Evolutionary conservation across 2,113 vertebrate genomes (phyloP).

Genomic region (Aptenodytes forsteri): DNA sequence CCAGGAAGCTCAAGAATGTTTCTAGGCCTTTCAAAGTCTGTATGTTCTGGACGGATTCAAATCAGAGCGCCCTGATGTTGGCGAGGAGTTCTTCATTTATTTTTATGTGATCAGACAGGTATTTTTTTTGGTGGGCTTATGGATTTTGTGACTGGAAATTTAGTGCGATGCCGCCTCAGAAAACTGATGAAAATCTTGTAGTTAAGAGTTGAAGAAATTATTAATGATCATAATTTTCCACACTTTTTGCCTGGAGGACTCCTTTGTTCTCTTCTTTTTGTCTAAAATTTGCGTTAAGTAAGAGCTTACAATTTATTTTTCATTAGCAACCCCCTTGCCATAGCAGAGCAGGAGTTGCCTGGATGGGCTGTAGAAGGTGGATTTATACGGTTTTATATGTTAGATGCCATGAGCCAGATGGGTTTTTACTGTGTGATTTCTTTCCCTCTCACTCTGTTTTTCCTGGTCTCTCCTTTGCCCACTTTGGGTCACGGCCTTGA

Average conservation of each 20-base stretch:
- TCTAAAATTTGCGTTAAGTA: constrained; percentile 20
- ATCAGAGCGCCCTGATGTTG: fast-evolving
- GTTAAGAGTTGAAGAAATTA: background rate
- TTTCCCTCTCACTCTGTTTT: background rate
- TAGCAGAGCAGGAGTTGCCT: background rate
- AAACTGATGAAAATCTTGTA: constrained; percentile 3
- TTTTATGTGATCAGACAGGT: background rate
- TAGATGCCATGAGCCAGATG: background rate
- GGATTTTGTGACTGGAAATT: background rate
- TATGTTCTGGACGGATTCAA: fast-evolving
- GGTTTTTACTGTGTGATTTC: background rate
- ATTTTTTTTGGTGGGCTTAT: background rate
- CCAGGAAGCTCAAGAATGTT: background rate
- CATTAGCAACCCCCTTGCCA: background rate
- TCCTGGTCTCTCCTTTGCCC: background rate
- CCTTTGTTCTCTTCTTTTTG: constrained; percentile 52
- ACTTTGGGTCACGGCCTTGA: fast-evolving
- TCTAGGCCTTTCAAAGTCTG: background rate
- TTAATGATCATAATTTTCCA: background rate
- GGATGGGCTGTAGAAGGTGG: background rate
- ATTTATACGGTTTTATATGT: fast-evolving
- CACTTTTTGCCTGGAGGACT: constrained; percentile 33
- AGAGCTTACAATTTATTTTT: background rate
- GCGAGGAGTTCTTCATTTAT: background rate
- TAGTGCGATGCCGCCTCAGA: background rate